phyloP scores from a whole-genome alignment of 2,797 vertebrate species.

The Melopsittacus undulatus region DNA sequence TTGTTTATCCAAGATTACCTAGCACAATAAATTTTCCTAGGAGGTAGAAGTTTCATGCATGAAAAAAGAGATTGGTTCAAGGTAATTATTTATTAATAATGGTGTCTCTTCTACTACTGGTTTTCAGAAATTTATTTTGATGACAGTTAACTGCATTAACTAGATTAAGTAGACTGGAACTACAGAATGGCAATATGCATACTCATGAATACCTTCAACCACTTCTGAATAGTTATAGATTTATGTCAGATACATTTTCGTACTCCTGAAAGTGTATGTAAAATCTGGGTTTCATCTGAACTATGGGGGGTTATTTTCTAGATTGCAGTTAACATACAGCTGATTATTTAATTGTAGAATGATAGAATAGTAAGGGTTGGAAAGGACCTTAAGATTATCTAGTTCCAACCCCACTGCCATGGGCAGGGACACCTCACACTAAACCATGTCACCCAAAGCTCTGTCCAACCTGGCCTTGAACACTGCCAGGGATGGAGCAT shows the following conservation, averaged over 20 bases:
- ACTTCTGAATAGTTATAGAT: neutral
- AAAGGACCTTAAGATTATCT: too few relatives aligned
- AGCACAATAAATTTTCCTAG: neutral
- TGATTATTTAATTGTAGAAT: neutral
- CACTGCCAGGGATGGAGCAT: too few relatives aligned
- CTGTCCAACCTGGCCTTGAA: too few relatives aligned
- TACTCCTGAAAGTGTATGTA: neutral
- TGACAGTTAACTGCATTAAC: rapidly evolving
- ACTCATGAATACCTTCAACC: neutral
- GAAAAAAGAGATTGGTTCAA: neutral
- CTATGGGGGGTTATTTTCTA: neutral
- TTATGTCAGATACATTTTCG: neutral
- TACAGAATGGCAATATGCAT: neutral
- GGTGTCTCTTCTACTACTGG: neutral
- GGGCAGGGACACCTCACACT: too few relatives aligned
- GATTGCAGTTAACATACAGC: neutral
- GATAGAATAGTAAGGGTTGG: too few relatives aligned
- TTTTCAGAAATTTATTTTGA: neutral
- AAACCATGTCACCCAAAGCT: too few relatives aligned
- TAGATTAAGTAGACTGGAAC: neutral
- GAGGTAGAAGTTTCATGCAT: neutral
- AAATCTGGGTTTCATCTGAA: neutral
- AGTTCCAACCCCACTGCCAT: too few relatives aligned
- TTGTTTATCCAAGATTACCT: neutral
- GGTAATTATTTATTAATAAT: neutral